A percentile compares a stretch with the other conserved stretches of the same genome.
These are phyloP conservation scores for Masnerella sp. DNA, from an alignment of 2,888 invertebrate species.

Conservation along the genomic window DNA sequence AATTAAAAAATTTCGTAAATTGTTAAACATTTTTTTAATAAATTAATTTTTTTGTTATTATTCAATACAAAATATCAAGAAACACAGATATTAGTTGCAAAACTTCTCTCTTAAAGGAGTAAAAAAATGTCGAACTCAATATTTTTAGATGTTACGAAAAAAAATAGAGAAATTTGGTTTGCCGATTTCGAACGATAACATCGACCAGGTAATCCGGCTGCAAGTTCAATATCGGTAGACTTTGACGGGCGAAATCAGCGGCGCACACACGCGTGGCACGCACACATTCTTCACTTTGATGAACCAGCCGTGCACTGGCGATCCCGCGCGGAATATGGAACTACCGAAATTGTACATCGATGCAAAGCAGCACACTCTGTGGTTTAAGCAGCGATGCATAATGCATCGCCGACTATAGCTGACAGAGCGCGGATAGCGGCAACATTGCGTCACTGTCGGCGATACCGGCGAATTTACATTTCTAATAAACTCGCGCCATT, in stretches of 20 bases:
- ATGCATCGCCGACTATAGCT: conserved; percentile 57
- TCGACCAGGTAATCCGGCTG: conserved; percentile 23
- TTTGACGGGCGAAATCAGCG: conserved; percentile 51
- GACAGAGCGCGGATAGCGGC: conserved; percentile 46
- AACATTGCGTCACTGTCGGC: conserved; percentile 50
- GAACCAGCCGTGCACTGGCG: conserved; percentile 48
- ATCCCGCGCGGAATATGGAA: conserved; percentile 56
- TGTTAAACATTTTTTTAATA: too few relatives aligned
- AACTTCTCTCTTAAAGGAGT: too few relatives aligned
- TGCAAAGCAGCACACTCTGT: conserved; percentile 57
- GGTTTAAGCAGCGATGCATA: conserved; percentile 59
- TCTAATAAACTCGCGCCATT: conserved; percentile 53
- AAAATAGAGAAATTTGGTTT: too few relatives aligned
- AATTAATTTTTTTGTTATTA: too few relatives aligned
- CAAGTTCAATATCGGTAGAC: conserved; percentile 44
- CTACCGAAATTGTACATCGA: conserved; percentile 61
- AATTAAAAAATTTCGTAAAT: too few relatives aligned
- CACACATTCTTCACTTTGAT: conserved; percentile 58
- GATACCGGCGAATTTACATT: conserved; percentile 58
- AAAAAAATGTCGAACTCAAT: too few relatives aligned
- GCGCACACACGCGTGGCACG: conserved; percentile 39
- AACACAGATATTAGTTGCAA: too few relatives aligned
- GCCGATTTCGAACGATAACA: background rate
- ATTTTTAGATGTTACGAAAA: too few relatives aligned
- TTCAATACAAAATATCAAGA: too few relatives aligned